Percentiles rank a stretch among this genome's conserved stretches.
phyloP scores from a whole-genome alignment of 1,140 invertebrate species.

The Manduca sexta region DNA sequence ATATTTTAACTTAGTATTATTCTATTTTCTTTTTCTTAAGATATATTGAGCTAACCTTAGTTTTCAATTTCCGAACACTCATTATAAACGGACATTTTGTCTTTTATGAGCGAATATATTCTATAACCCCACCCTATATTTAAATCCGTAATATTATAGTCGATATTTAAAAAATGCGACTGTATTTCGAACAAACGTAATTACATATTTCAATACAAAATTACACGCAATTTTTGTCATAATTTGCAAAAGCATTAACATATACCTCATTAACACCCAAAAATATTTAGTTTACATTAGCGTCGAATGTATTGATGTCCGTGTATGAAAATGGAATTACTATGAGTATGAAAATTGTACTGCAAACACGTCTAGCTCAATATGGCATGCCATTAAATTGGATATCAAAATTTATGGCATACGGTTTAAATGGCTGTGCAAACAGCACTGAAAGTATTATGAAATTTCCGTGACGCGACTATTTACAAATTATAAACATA shows the following conservation, averaged over 20 bases:
- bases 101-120: no score
- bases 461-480: slow-evolving; percentile 1
- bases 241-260: neutral
- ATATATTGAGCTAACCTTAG: no score
- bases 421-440: slow-evolving; percentile 3
- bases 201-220: no score
- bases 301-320: slow-evolving; percentile 10
- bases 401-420: slow-evolving; percentile 1
- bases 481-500: neutral
- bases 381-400: slow-evolving; percentile 6
- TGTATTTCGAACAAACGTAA: no score
- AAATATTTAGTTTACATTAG: slow-evolving; percentile 2
- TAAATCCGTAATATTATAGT: no score
- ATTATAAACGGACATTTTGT: no score
- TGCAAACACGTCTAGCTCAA: slow-evolving; percentile 20
- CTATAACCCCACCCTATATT: no score
- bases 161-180: no score
- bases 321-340: slow-evolving; percentile 20
- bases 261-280: neutral
- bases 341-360: slow-evolving; percentile 21
- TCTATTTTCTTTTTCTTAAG: no score
- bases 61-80: no score
- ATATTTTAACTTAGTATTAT: no score
- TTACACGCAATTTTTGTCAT: no score
- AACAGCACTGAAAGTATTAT: slow-evolving; percentile 5